Evolutionary conservation across 2,888 invertebrate genomes (phyloP), one percentile per base, ranked within the genome.

Genomic region (Philonicus albiceps): DNA sequence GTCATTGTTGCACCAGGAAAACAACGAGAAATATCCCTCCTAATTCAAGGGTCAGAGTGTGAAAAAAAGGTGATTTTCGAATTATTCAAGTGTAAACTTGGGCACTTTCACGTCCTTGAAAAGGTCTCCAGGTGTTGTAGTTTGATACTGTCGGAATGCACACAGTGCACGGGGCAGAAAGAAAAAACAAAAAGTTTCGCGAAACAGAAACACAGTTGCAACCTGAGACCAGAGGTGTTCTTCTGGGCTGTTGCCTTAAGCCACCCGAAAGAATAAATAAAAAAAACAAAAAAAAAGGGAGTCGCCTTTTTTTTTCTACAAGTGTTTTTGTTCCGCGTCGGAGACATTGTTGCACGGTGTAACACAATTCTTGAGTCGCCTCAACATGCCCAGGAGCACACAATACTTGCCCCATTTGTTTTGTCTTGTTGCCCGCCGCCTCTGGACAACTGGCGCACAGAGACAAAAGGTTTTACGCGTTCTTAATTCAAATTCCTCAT

Each of bases 81-180:
- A 64, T 64, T 64, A 74, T 74, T 74, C 76, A 11, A 43, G 74
- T 43, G 37, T 43, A 22, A 27, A 76, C 27, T 22, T 37, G 76
- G 43, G 16, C 22, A 76, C 76, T 76, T 76, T 76, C 76, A 43
- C 76, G 76, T 40, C 76, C 76, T 76, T 76, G 76, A 76, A 76
- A 76, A 76, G 76, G 76, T 76, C 76, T 76, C 76, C 76, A 76
- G 76, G 76, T 76, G 76, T 7, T 76, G 76, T 76, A 76, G 76
- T 76, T 27, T 76, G 76, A 76, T 19, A 76, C 22, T 27, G 13
- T 13, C 27, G 40, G 76, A 40, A 76, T 76, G 40, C 11, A n/a
- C 34, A 74, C 74, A 74, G 74, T 30, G 74, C 74, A 34, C n/a
- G 16, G 8, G 3, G 19, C 34, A 74, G 27, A 31, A 31, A 74